Percentiles rank a stretch among this genome's conserved stretches.
phyloP scores from a whole-genome alignment of 2,113 vertebrate genomes.

The Sterrhoptilus dennistouni region DNA sequence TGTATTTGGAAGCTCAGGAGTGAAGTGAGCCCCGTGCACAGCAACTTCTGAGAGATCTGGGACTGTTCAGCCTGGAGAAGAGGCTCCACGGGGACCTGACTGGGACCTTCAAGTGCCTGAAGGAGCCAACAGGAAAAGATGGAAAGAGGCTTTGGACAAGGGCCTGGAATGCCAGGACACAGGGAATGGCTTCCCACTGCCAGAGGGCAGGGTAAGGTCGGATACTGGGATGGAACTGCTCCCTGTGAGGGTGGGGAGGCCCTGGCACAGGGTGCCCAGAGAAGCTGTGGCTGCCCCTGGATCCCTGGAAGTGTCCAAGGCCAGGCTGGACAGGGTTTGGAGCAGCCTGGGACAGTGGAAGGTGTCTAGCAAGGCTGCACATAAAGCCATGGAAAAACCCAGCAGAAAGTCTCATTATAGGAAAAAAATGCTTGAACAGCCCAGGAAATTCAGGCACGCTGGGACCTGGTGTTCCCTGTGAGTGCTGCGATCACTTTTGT shows the following conservation, averaged over 20 bases:
- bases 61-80: background rate
- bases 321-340: background rate
- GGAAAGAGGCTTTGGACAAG: background rate
- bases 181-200: background rate
- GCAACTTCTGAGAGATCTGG: background rate
- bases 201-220: background rate
- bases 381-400: background rate
- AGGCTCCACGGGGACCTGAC: too few relatives aligned
- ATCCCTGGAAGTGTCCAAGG: background rate
- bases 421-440: background rate
- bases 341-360: background rate
- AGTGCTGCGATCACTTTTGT: background rate
- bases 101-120: background rate
- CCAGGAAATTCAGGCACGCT: background rate
- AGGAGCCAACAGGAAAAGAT: background rate
- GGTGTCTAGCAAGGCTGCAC: background rate
- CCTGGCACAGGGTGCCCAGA: background rate
- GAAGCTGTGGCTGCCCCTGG: background rate
- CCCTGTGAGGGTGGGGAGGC: background rate
- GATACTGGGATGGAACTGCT: rapidly evolving
- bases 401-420: background rate
- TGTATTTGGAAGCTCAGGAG: background rate
- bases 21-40: background rate
- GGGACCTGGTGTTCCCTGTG: background rate
- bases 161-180: background rate